Evolutionary conservation across 2,888 invertebrate species (phyloP).

Genomic region (Machimus rusticus): DNA sequence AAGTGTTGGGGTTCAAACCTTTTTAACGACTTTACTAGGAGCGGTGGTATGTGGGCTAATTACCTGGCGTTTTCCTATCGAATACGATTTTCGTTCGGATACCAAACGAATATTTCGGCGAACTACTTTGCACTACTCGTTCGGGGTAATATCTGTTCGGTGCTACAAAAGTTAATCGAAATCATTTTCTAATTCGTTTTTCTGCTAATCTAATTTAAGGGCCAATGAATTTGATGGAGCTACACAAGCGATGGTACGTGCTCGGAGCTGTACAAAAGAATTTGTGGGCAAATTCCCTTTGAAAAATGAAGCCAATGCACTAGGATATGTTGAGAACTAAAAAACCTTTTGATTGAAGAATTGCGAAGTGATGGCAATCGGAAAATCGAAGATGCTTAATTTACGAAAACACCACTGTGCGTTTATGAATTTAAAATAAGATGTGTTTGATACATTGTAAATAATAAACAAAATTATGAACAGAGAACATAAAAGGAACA

Average conservation of each 20-base stretch:
- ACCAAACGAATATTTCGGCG: constrained; percentile 61
- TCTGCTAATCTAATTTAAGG: not conserved
- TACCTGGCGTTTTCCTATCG: constrained; percentile 59
- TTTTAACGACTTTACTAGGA: not conserved
- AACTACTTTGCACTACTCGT: constrained; percentile 55
- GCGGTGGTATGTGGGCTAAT: constrained; percentile 31
- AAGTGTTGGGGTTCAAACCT: constrained; percentile 17
- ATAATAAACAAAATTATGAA: not conserved
- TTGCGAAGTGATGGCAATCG: not conserved
- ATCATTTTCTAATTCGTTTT: not conserved
- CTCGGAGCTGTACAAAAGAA: not conserved
- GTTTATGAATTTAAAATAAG: not conserved
- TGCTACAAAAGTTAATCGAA: constrained; percentile 53
- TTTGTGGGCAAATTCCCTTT: not conserved
- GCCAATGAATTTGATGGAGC: not conserved
- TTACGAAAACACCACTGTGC: not conserved
- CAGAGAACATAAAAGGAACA: not conserved
- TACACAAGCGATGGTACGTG: not conserved
- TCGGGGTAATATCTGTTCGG: constrained; percentile 66
- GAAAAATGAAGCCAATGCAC: not conserved
- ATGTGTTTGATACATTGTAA: not conserved
- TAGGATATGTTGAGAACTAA: not conserved
- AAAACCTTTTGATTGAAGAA: not conserved
- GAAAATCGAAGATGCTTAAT: not conserved
- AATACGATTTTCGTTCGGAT: constrained; percentile 59